phyloP scores from a whole-genome alignment of 2,113 vertebrate species.

The Mesembrinibis cayennensis region DNA sequence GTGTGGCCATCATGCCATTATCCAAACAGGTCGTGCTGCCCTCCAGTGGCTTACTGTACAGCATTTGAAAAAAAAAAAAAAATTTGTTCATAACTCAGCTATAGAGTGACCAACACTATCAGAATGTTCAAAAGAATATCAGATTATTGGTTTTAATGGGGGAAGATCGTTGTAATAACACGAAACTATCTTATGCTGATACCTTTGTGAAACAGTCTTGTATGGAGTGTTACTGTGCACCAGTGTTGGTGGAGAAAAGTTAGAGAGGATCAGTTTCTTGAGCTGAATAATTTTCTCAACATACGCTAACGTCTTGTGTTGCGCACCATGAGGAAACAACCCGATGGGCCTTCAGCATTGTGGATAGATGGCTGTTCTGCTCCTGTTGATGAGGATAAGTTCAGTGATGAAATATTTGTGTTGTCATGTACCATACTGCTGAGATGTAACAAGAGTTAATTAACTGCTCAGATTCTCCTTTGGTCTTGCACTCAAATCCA shows the following conservation, averaged over 20 bases:
- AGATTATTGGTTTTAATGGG: neutral
- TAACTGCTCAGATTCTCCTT: neutral
- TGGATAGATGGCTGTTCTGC: neutral
- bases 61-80: neutral
- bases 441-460: neutral
- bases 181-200: neutral
- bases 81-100: neutral
- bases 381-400: neutral
- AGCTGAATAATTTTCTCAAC: neutral
- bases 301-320: neutral
- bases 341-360: neutral
- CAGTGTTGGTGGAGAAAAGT: neutral
- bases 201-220: neutral
- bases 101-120: neutral
- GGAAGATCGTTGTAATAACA: neutral
- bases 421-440: neutral
- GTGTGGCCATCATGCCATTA: neutral
- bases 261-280: neutral
- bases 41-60: conserved; percentile 32
- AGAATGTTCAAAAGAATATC: neutral
- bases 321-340: neutral
- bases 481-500: neutral
- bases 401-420: neutral
- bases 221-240: neutral
- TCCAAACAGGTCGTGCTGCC: conserved; percentile 49